A percentile compares a stretch with the other conserved stretches of the same genome.
Evolutionary conservation across 2,888 invertebrate genomes (phyloP).

Genomic region (Lithophane semibrunnea): DNA sequence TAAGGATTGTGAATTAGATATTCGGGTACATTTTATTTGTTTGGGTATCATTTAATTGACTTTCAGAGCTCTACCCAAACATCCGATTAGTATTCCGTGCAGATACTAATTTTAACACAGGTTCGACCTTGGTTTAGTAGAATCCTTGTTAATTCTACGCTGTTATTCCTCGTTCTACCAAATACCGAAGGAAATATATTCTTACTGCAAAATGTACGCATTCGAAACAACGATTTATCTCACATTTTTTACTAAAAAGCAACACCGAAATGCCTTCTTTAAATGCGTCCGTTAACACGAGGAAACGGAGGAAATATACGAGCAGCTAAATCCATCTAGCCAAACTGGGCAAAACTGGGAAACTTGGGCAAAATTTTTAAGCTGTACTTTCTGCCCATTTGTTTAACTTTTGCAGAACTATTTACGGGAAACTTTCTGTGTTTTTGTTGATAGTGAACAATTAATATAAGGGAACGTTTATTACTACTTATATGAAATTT

Average conservation of each 20-base stretch:
- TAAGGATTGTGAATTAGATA: constrained; percentile 1
- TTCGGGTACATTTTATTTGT: constrained; percentile 9
- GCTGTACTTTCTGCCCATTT: constrained; percentile 53
- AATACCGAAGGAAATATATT: background rate
- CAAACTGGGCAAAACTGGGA: constrained; percentile 36
- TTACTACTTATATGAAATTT: background rate
- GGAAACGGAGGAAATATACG: constrained; percentile 55
- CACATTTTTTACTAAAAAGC: background rate
- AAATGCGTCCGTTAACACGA: constrained; percentile 25
- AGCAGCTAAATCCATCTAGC: constrained; percentile 50
- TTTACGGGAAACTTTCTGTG: constrained; percentile 29
- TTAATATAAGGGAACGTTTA: background rate
- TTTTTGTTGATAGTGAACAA: constrained; percentile 13
- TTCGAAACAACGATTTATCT: constrained; percentile 11
- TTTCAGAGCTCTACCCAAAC: constrained; percentile 9
- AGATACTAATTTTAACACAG: constrained; percentile 8
- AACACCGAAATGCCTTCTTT: constrained; percentile 8
- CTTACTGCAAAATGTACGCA: background rate
- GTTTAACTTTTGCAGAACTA: constrained; percentile 50
- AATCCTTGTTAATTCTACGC: constrained; percentile 1
- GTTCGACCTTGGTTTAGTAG: background rate
- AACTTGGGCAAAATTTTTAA: constrained; percentile 57
- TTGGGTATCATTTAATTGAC: constrained; percentile 19
- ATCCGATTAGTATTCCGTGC: constrained; percentile 14
- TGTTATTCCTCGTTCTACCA: background rate